These are phyloP conservation scores for Theristicus caerulescens DNA, from an alignment of 2,113 vertebrate species.

Conservation along the genomic window DNA sequence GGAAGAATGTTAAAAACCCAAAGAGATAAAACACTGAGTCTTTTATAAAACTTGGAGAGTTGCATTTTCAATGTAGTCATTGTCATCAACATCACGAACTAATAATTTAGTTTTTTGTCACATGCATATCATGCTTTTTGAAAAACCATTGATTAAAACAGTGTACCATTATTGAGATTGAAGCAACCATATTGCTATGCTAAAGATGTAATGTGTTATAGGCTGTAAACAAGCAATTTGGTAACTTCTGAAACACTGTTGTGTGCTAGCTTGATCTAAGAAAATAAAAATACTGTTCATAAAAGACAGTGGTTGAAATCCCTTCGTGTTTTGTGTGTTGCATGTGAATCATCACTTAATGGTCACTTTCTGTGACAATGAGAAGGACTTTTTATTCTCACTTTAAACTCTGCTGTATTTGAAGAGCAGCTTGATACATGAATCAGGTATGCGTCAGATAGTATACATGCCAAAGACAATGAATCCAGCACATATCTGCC, in stretches of 20 bases:
- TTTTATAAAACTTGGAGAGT: neutral
- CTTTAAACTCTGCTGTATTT: conserved; percentile 17
- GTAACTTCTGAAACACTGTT: neutral
- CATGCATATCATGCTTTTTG: neutral
- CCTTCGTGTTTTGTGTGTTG: neutral
- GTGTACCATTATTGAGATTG: neutral
- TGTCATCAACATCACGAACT: neutral
- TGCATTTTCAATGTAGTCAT: neutral
- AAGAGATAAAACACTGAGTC: neutral
- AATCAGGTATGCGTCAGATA: neutral
- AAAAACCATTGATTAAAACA: neutral
- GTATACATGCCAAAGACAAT: neutral
- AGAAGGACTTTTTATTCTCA: conserved; percentile 1
- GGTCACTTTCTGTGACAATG: neutral
- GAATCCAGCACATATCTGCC: neutral
- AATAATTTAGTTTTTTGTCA: neutral
- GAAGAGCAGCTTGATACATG: neutral
- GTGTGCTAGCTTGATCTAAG: neutral
- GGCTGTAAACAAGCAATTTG: neutral
- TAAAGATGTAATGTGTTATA: neutral
- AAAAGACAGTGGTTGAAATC: neutral
- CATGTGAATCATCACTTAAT: conserved; percentile 29
- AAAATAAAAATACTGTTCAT: neutral
- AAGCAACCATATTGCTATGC: neutral
- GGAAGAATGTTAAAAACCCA: neutral